Evolutionary conservation across 2,113 vertebrate genomes (phyloP).

Genomic region (Mirza zaza): DNA sequence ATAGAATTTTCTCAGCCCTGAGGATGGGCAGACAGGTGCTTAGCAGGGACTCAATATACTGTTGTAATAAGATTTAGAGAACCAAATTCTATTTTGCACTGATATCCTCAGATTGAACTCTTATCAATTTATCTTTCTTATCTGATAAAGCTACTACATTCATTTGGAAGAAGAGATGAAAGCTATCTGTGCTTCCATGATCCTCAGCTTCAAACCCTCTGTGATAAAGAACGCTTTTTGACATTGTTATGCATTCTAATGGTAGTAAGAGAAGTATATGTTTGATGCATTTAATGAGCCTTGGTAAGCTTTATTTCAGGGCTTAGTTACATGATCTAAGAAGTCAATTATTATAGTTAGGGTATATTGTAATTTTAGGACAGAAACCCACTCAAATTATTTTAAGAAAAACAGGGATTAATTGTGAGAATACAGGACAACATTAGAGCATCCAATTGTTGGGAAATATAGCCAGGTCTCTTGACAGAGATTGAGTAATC

Average conservation of each 20-base stretch:
- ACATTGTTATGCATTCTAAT: background rate
- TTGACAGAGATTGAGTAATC: background rate
- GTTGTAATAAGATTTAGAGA: background rate
- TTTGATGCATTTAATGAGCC: background rate
- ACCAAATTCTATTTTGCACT: conserved; percentile 7
- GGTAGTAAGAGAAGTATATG: background rate
- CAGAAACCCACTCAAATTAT: background rate
- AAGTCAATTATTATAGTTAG: conserved; percentile 17
- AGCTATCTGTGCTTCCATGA: background rate
- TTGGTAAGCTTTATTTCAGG: conserved; percentile 1
- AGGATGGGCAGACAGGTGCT: background rate
- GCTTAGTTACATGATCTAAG: conserved; percentile 3
- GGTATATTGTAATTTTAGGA: background rate
- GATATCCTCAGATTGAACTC: background rate
- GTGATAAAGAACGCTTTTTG: background rate
- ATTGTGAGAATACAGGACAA: background rate
- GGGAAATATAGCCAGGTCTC: background rate
- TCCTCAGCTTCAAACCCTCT: background rate
- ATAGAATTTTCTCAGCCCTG: background rate
- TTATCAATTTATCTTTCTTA: background rate
- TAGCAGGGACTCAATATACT: background rate
- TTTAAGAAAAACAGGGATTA: background rate
- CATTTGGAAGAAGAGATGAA: conserved; percentile 35
- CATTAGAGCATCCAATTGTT: background rate
- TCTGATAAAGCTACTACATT: background rate